A percentile compares a stretch with the other conserved stretches of the same genome.
These are phyloP conservation scores for Naja naja DNA, from an alignment of 2,113 vertebrate species.

Conservation along the genomic window DNA sequence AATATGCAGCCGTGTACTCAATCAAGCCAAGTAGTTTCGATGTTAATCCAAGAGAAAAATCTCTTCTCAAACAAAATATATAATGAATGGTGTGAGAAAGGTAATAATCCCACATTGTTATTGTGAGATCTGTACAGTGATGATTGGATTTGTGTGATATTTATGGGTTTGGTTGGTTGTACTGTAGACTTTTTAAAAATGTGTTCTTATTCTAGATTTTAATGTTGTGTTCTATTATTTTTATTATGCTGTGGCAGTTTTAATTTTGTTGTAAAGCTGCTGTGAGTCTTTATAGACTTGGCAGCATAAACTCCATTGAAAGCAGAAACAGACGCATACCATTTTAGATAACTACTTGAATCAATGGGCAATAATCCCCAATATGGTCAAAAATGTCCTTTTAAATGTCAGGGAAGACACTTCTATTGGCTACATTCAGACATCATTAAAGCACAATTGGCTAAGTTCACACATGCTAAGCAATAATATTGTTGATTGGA, in stretches of 20 bases:
- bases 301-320: conserved; percentile 1
- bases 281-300: not conserved
- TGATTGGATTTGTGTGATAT: not conserved
- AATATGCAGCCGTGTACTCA: not conserved
- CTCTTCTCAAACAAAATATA: not conserved
- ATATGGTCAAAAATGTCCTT: not conserved
- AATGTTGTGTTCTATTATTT: not conserved
- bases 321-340: not conserved
- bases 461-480: not conserved
- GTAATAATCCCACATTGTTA: not conserved
- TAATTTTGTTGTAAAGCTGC: not conserved
- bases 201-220: not conserved
- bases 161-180: not conserved
- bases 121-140: not conserved
- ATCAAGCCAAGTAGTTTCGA: not conserved
- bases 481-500: not conserved
- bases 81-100: no score
- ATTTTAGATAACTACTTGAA: conserved; percentile 8
- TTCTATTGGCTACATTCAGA: not conserved
- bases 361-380: not conserved
- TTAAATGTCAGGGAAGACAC: not conserved
- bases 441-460: not conserved
- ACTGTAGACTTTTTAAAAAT: not conserved
- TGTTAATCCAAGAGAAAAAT: not conserved
- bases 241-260: not conserved